Percentiles rank a stretch among this genome's conserved stretches.
phyloP scores from a whole-genome alignment of 2,888 invertebrate species.

The Metacarcinus magister region DNA sequence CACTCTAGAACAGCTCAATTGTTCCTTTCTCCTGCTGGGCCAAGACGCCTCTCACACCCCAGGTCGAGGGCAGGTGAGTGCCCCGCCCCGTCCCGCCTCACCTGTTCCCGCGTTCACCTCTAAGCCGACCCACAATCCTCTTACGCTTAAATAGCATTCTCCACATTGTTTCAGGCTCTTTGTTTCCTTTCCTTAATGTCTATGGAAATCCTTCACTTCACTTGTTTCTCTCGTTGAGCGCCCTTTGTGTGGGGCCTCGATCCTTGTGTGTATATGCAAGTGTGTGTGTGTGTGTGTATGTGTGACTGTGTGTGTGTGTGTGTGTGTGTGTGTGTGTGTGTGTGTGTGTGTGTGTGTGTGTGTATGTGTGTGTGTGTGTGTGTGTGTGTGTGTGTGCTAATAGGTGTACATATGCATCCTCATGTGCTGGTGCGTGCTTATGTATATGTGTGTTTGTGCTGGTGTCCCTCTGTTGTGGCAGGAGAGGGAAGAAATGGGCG shows the following conservation, averaged over 20 bases:
- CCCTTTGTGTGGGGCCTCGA: background rate
- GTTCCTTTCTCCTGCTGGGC: background rate
- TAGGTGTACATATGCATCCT: conserved; percentile 12
- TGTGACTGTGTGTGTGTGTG: background rate
- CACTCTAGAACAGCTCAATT: background rate
- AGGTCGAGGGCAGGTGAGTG: background rate
- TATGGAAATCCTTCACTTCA: background rate
- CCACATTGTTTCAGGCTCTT: conserved; percentile 35
- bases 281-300: background rate
- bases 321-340: conserved; percentile 36
- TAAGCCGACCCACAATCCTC: conserved; percentile 35
- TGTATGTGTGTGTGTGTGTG: background rate
- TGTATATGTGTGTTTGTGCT: conserved; percentile 42
- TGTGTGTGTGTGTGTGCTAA: background rate
- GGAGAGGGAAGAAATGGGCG: background rate
- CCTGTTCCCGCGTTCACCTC: background rate
- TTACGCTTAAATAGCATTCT: conserved; percentile 14
- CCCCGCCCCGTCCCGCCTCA: background rate
- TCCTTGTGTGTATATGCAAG: conserved; percentile 45
- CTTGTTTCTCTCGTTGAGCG: background rate
- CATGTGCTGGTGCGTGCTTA: background rate
- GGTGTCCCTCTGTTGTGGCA: conserved; percentile 5
- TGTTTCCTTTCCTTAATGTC: conserved; percentile 50
- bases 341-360: background rate
- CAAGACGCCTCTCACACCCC: background rate